Conservation (phyloP, 2,888 invertebrate species). For the Thereva nobilitata region DNA sequence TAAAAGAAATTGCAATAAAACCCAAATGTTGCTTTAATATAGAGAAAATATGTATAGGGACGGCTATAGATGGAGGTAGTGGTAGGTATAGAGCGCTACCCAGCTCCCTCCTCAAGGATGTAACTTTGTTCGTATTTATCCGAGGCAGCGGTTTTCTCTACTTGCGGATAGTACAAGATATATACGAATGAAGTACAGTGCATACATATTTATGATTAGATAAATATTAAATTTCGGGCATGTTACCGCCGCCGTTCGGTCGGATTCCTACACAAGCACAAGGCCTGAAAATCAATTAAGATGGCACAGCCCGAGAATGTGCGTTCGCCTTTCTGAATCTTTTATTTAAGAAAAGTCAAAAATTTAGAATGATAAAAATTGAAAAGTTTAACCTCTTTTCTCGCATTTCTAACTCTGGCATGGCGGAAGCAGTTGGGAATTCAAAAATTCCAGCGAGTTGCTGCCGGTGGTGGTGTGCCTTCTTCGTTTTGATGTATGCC, state of each 20-base stretch:
- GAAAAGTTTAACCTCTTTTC: too few species aligned
- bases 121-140: constrained; percentile 38
- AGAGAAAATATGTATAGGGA: constrained; percentile 42
- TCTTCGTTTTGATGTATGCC: too few species aligned
- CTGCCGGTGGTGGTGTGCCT: too few species aligned
- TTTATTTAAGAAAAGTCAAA: constrained; percentile 28
- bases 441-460: too few species aligned
- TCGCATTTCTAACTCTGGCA: too few species aligned
- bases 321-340: constrained; percentile 36
- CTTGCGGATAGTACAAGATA: constrained; percentile 33
- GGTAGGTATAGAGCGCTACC: constrained; percentile 3
- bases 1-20: constrained; percentile 46
- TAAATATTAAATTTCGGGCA: constrained; percentile 44
- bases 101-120: neutral
- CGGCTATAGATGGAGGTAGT: constrained; percentile 23
- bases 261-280: constrained; percentile 6
- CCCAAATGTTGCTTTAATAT: constrained; percentile 46
- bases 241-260: constrained; percentile 29
- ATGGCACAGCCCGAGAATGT: constrained; percentile 32
- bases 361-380: too few species aligned
- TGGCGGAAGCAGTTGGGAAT: too few species aligned
- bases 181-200: constrained; percentile 38
- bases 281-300: constrained; percentile 38
- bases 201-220: constrained; percentile 45
- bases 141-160: constrained; percentile 32